A percentile compares a stretch with the other conserved stretches of the same genome.
phyloP scores from a whole-genome alignment of 2,797 vertebrate genomes.

The Clarias platycephalus region DNA sequence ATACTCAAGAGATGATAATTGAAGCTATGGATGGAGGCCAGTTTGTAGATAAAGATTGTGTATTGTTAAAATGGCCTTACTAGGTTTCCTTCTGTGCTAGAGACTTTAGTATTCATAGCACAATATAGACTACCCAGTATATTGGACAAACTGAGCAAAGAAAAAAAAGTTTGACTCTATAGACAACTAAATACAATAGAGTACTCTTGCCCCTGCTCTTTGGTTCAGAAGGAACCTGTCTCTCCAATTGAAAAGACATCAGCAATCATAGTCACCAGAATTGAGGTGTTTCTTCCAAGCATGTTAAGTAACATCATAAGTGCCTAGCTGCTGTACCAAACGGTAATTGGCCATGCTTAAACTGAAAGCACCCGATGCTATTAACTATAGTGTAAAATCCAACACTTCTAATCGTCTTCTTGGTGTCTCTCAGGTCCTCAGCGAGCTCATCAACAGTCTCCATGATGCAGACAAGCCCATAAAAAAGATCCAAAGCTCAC shows the following conservation, averaged over 20 bases:
- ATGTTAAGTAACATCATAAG: no score
- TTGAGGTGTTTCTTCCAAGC: neutral
- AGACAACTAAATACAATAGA: neutral
- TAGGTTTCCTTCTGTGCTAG: neutral
- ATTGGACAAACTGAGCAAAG: neutral
- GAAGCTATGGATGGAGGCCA: neutral
- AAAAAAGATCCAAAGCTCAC: constrained; percentile 84
- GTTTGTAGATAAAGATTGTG: neutral
- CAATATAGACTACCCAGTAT: neutral
- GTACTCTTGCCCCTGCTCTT: neutral
- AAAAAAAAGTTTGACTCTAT: neutral
- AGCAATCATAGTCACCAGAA: neutral
- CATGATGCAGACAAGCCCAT: constrained; percentile 81
- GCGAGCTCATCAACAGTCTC: constrained; percentile 91
- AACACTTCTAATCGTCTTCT: neutral
- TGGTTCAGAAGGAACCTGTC: neutral
- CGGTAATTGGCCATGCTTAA: neutral
- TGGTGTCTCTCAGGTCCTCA: constrained; percentile 77
- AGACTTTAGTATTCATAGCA: neutral
- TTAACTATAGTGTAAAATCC: neutral
- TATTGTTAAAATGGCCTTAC: neutral
- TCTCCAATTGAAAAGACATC: neutral
- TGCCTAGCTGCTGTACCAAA: neutral
- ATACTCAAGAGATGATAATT: neutral
- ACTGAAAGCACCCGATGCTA: neutral